Evolutionary conservation across 2,888 invertebrate species (phyloP).

Genomic region (Ischnus inquisitorius): DNA sequence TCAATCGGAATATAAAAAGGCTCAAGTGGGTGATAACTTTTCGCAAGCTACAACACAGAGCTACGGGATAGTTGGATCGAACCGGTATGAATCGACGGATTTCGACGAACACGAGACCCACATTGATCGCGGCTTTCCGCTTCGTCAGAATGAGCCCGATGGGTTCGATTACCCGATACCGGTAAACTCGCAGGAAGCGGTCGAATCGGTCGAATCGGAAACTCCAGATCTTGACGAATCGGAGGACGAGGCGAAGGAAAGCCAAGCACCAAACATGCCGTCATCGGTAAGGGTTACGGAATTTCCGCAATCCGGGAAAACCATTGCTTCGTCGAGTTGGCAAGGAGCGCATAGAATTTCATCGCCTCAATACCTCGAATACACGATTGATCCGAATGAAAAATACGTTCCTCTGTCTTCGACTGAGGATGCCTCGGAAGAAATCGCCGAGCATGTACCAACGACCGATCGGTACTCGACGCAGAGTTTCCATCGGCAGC

Average conservation of each 20-base stretch:
- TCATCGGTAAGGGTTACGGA: not conserved
- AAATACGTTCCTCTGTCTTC: not conserved
- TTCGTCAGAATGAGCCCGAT: not conserved
- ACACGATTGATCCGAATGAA: slow-evolving; percentile 3
- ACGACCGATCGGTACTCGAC: not conserved
- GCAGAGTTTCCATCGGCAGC: not conserved
- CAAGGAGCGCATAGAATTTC: slow-evolving; percentile 33
- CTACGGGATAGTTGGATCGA: not conserved
- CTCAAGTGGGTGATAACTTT: not conserved
- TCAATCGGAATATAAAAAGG: not conserved
- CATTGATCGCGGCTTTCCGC: not conserved
- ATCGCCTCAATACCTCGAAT: slow-evolving; percentile 9
- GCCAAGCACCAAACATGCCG: not conserved
- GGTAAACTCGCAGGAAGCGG: not conserved
- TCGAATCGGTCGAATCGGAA: not conserved
- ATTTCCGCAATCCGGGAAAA: not conserved
- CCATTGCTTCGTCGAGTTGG: slow-evolving; percentile 5
- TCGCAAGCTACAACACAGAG: not conserved
- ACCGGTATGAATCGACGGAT: not conserved
- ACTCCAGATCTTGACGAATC: slow-evolving; percentile 4
- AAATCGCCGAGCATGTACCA: not conserved
- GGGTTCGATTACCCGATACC: not conserved
- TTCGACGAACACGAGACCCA: not conserved
- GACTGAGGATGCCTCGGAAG: not conserved
- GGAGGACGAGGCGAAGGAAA: not conserved